These are phyloP conservation scores for Neria commutata DNA, from an alignment of 2,888 invertebrate genomes.

Conservation along the genomic window DNA sequence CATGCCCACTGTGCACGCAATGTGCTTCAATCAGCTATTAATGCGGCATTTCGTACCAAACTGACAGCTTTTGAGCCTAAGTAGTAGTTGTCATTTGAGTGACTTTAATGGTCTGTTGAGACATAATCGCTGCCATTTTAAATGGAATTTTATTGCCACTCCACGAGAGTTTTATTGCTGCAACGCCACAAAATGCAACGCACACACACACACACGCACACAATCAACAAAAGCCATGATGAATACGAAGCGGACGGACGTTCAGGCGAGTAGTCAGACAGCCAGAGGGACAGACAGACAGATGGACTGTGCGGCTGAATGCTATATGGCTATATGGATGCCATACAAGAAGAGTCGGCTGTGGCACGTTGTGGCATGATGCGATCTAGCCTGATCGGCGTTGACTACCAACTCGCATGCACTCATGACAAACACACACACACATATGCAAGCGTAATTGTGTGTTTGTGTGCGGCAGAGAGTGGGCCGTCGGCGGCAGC, in stretches of 20 bases:
- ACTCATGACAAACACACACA: constrained; percentile 33
- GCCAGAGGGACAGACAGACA: constrained; percentile 19
- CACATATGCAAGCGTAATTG: constrained; percentile 25
- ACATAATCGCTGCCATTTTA: constrained; percentile 63
- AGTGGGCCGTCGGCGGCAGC: constrained; percentile 12
- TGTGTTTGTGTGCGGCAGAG: constrained; percentile 5
- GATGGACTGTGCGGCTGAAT: constrained; percentile 10
- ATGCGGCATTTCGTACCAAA: constrained; percentile 20
- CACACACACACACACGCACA: constrained; percentile 15
- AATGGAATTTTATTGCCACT: constrained; percentile 62
- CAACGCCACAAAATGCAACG: constrained; percentile 7
- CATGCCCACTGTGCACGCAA: constrained; percentile 19
- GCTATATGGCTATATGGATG: constrained; percentile 21
- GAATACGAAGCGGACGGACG: constrained; percentile 29
- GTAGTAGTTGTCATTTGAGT: constrained; percentile 60
- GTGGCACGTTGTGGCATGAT: background rate
- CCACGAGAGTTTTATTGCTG: constrained; percentile 51
- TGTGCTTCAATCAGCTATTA: constrained; percentile 25
- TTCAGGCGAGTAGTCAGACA: constrained; percentile 7
- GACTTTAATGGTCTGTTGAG: constrained; percentile 63
- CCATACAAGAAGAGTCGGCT: no score
- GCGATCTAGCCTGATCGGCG: no score
- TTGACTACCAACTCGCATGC: constrained; percentile 5
- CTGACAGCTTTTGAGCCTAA: constrained; percentile 43
- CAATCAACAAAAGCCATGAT: constrained; percentile 2